A percentile compares a stretch with the other conserved stretches of the same genome.
Conservation (phyloP, 2,888 invertebrate species). For the Periphyllus acericola region DNA sequence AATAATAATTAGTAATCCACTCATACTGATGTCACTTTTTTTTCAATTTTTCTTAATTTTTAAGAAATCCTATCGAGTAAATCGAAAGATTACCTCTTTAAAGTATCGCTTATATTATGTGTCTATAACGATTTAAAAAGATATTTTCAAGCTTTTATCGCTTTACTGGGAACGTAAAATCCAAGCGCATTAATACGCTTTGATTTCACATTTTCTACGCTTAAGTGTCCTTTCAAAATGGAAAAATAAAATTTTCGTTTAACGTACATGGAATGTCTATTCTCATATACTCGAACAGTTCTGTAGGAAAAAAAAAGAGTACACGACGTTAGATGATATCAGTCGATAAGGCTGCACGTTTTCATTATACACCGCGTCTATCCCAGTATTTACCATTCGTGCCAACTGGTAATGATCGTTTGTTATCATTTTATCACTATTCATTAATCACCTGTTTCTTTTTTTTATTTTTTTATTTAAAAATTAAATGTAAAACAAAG, state of each 20-base stretch:
- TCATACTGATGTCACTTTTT: no score
- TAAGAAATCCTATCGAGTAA: no score
- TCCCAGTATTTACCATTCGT: slow-evolving; percentile 60
- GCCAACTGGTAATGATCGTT: slow-evolving; percentile 62
- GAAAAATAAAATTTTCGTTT: slow-evolving; percentile 34
- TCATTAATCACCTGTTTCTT: slow-evolving; percentile 58
- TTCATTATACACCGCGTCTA: slow-evolving; percentile 51
- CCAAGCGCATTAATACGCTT: no score
- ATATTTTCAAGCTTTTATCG: no score
- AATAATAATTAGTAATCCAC: no score
- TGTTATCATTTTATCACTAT: slow-evolving; percentile 60
- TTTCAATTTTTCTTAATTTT: no score
- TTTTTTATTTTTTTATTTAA: slow-evolving; percentile 10
- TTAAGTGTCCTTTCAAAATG: background rate
- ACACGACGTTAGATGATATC: slow-evolving; percentile 60
- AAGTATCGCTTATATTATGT: no score
- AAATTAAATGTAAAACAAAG: slow-evolving; percentile 59
- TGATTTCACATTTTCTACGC: background rate
- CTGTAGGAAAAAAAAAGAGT: slow-evolving; percentile 32
- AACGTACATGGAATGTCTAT: slow-evolving; percentile 25
- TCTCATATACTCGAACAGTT: slow-evolving; percentile 25
- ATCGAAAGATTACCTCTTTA: no score
- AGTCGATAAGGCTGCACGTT: slow-evolving; percentile 55
- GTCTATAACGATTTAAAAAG: no score
- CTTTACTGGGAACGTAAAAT: no score